A percentile compares a stretch with the other conserved stretches of the same genome.
Conservation (phyloP, 1,140 invertebrate species). For the Venustaconcha ellipsiformis region DNA sequence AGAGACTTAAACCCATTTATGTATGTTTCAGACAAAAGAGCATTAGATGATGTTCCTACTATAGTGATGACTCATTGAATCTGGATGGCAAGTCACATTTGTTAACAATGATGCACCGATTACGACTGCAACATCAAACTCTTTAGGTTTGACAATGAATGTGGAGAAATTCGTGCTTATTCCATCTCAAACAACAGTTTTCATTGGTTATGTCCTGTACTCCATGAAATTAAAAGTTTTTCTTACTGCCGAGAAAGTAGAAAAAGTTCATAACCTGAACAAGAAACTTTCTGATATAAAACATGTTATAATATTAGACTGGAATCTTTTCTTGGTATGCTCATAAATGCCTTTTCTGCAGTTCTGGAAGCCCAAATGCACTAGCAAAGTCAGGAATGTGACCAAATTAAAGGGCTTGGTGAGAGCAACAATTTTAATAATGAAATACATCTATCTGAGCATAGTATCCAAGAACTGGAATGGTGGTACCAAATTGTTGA, state of each 20-base stretch:
- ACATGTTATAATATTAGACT: neutral
- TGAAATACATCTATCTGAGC: no score
- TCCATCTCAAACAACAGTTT: neutral
- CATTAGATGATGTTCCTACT: slow-evolving; percentile 4
- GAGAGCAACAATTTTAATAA: no score
- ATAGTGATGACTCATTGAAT: neutral
- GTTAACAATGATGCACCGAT: neutral
- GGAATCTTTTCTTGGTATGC: neutral
- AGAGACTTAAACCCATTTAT: neutral
- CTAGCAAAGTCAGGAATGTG: neutral
- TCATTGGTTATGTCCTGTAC: neutral
- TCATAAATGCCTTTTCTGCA: slow-evolving; percentile 1
- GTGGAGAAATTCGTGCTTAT: neutral
- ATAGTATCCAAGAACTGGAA: no score
- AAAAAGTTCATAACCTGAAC: neutral
- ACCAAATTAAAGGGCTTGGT: no score
- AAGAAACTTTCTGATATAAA: neutral
- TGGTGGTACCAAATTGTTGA: no score
- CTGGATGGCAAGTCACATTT: neutral
- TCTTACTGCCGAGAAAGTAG: neutral
- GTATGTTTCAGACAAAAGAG: neutral
- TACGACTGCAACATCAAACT: neutral
- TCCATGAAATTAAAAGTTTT: neutral
- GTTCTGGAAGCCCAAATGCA: neutral
- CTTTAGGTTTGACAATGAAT: slow-evolving; percentile 1